phyloP scores from a whole-genome alignment of 2,797 vertebrate genomes.

The Vireo griseus region DNA sequence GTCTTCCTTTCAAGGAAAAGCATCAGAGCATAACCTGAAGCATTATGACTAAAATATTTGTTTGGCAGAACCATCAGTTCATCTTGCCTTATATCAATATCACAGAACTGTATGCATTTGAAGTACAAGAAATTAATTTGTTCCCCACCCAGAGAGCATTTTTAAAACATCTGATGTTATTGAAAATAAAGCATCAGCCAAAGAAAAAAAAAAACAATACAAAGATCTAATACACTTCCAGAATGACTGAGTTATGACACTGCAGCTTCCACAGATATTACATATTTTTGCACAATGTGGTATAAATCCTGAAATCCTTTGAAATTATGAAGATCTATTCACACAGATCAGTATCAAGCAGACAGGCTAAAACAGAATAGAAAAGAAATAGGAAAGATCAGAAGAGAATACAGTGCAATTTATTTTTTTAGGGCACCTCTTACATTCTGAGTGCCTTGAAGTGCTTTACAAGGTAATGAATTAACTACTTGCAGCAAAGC shows the following conservation, averaged over 20 bases:
- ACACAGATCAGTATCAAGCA: not conserved
- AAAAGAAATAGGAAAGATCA: slow-evolving; percentile 1
- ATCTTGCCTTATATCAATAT: not conserved
- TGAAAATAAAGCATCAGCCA: not conserved
- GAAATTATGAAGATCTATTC: not conserved
- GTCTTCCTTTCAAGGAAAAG: not conserved
- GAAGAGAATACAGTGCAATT: not conserved
- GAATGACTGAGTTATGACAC: not conserved
- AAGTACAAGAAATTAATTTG: not conserved
- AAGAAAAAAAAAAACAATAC: not conserved
- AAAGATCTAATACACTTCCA: not conserved
- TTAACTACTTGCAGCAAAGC: not conserved
- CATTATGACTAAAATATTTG: slow-evolving; percentile 4
- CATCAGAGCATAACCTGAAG: not conserved
- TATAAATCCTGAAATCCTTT: not conserved
- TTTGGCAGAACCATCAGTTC: not conserved
- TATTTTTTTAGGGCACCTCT: not conserved
- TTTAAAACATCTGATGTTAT: not conserved
- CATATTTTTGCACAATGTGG: not conserved
- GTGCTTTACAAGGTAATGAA: not conserved
- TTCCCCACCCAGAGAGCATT: not conserved
- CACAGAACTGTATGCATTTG: not conserved
- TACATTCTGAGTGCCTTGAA: not conserved
- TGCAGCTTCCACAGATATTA: not conserved
- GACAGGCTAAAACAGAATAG: not conserved